A percentile compares a stretch with the other conserved stretches of the same genome.
phyloP scores from a whole-genome alignment of 2,113 vertebrate species.

The Lipophrys pholis region DNA sequence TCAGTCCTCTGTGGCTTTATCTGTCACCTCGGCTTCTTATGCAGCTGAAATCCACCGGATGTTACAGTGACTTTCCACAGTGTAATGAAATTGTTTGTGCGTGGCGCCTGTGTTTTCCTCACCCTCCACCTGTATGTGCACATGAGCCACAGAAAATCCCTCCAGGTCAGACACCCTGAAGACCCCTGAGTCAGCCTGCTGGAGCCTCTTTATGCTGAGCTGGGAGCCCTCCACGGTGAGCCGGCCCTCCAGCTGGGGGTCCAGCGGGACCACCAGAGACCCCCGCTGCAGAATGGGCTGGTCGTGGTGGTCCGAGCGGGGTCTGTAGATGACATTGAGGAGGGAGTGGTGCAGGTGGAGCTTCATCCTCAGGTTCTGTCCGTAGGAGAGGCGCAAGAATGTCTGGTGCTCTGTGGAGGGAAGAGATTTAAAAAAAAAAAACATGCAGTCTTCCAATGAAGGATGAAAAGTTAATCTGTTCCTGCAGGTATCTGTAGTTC shows the following conservation, averaged over 20 bases:
- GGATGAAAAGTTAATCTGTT: too few relatives aligned
- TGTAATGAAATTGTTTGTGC: too few relatives aligned
- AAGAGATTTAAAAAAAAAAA: background rate
- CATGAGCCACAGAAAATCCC: slow-evolving; percentile 73
- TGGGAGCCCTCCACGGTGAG: slow-evolving; percentile 69
- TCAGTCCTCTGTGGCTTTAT: too few relatives aligned
- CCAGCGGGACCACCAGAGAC: slow-evolving; percentile 55
- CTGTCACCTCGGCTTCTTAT: too few relatives aligned
- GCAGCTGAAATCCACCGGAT: too few relatives aligned
- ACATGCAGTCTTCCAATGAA: too few relatives aligned
- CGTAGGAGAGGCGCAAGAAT: slow-evolving; percentile 58
- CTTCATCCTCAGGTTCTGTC: slow-evolving; percentile 73
- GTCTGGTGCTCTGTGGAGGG: slow-evolving; percentile 76
- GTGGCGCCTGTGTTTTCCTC: slow-evolving; percentile 26
- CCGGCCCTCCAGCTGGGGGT: slow-evolving; percentile 74
- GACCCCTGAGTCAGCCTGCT: slow-evolving; percentile 56
- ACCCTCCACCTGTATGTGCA: slow-evolving; percentile 77
- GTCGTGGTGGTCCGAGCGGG: slow-evolving; percentile 64
- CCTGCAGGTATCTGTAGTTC: too few relatives aligned
- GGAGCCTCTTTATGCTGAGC: slow-evolving; percentile 75
- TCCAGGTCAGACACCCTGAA: slow-evolving; percentile 79
- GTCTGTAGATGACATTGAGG: slow-evolving; percentile 72
- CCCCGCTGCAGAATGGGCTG: slow-evolving; percentile 73
- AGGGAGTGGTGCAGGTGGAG: slow-evolving; percentile 70
- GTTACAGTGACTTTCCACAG: too few relatives aligned